Evolutionary conservation across 2,113 vertebrate genomes (phyloP).

Genomic region (Pitta sordida): DNA sequence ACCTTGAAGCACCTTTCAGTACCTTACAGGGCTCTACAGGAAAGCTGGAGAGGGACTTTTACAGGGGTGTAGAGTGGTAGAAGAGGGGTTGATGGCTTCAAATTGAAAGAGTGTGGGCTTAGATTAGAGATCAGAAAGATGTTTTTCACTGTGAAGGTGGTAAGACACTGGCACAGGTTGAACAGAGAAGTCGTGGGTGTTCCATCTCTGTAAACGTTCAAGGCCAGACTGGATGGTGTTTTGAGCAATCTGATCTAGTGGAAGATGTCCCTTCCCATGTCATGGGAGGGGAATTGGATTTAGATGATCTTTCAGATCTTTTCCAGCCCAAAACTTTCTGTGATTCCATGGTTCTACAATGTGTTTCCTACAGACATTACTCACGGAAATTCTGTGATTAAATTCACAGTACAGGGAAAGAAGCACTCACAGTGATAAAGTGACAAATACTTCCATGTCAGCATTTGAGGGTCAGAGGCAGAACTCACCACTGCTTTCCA

Average conservation of each 20-base stretch:
- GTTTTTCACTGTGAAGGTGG: neutral
- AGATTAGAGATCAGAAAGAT: neutral
- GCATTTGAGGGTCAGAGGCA: neutral
- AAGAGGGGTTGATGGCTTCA: neutral
- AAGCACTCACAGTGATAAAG: neutral
- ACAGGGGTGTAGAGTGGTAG: too few relatives aligned
- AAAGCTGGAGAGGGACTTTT: neutral
- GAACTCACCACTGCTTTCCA: neutral
- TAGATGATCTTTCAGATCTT: too few relatives aligned
- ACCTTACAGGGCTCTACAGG: neutral
- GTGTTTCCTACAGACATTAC: neutral
- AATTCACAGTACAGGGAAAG: neutral
- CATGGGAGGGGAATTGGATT: too few relatives aligned
- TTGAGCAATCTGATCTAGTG: too few relatives aligned
- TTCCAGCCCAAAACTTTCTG: neutral
- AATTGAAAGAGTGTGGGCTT: neutral
- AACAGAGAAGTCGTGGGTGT: neutral
- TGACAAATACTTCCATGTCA: neutral
- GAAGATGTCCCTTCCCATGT: too few relatives aligned
- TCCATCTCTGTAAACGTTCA: neutral
- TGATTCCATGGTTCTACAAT: neutral
- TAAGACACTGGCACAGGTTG: neutral
- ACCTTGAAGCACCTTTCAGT: neutral
- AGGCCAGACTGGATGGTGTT: neutral
- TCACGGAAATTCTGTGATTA: neutral